These are phyloP conservation scores for Patella ulyssiponensis DNA, from an alignment of 2,888 invertebrate genomes.

Conservation along the genomic window DNA sequence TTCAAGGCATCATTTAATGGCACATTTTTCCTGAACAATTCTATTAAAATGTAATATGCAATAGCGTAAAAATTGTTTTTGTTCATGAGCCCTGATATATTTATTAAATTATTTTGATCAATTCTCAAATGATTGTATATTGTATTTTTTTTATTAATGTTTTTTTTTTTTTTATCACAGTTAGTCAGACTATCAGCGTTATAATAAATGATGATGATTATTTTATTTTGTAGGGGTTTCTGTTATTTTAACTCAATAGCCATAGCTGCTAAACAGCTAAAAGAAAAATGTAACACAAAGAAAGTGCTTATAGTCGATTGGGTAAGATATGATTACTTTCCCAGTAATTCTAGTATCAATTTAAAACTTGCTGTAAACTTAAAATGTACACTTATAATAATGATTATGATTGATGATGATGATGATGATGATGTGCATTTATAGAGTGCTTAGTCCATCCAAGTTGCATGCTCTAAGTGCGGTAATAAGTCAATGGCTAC, in stretches of 20 bases:
- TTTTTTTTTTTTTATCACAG: not conserved
- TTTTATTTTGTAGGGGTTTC: constrained; percentile 81
- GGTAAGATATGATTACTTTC: constrained; percentile 76
- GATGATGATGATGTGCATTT: too few relatives aligned
- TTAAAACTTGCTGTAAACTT: not conserved
- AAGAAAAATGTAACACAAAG: constrained; percentile 86
- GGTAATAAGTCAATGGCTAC: too few relatives aligned
- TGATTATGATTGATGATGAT: too few relatives aligned
- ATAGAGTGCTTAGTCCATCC: too few relatives aligned
- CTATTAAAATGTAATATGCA: too few relatives aligned
- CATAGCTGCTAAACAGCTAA: constrained; percentile 91
- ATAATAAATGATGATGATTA: not conserved
- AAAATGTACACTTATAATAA: not conserved
- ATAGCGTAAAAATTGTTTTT: too few relatives aligned
- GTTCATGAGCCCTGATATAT: too few relatives aligned
- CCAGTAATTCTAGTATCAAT: not conserved
- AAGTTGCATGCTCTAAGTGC: too few relatives aligned
- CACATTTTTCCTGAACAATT: too few relatives aligned
- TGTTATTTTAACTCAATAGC: constrained; percentile 99
- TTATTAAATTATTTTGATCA: too few relatives aligned
- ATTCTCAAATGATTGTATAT: not conserved
- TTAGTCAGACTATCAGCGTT: not conserved
- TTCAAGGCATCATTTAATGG: too few relatives aligned
- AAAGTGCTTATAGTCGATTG: constrained; percentile 97
- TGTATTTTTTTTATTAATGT: not conserved